Evolutionary conservation across 2,888 invertebrate species (phyloP).

Genomic region (Exocentrus adspersus): DNA sequence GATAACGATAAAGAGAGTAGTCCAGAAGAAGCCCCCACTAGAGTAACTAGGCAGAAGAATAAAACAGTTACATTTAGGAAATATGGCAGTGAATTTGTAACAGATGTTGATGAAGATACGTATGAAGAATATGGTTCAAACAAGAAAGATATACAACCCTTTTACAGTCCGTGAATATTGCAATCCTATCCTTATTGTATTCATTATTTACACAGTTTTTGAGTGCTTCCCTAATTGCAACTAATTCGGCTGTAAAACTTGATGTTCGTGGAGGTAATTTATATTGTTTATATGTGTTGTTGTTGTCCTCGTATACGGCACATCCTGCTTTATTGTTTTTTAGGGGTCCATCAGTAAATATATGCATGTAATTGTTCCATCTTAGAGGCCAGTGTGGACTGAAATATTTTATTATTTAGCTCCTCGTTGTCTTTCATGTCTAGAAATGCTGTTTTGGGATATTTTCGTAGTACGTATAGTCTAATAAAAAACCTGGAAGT

Average conservation of each 20-base stretch:
- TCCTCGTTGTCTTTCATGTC: neutral
- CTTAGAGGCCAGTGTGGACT: no score
- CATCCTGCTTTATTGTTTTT: neutral
- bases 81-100: constrained; percentile 17
- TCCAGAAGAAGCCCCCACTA: constrained; percentile 19
- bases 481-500: neutral
- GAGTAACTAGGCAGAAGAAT: constrained; percentile 13
- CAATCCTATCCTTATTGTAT: neutral
- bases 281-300: neutral
- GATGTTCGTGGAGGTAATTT: neutral
- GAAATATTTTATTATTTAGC: neutral
- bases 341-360: constrained; percentile 4
- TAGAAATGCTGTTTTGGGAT: neutral
- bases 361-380: neutral
- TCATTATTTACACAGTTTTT: neutral
- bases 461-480: neutral
- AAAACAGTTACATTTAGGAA: constrained; percentile 26
- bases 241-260: neutral
- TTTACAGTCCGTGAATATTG: constrained; percentile 6
- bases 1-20: neutral
- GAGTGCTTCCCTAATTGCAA: neutral
- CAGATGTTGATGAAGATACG: neutral
- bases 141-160: no score
- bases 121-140: no score
- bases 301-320: neutral